Evolutionary conservation across 2,113 vertebrate species (phyloP).

Genomic region (Climacteris rufus): DNA sequence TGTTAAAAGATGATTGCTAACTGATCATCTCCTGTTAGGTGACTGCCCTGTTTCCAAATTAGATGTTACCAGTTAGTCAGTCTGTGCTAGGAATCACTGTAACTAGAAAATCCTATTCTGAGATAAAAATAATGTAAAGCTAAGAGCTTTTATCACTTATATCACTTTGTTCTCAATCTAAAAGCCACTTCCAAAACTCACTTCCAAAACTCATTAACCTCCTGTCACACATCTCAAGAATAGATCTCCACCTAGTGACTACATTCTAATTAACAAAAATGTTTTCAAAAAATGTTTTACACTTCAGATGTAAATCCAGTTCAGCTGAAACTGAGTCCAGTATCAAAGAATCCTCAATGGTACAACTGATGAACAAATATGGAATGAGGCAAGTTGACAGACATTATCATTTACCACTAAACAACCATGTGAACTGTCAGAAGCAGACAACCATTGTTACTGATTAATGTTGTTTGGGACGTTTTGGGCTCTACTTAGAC

Average conservation of each 20-base stretch:
- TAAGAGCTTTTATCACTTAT: neutral
- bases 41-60: no score
- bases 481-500: neutral
- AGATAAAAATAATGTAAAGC: neutral
- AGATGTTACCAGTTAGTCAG: no score
- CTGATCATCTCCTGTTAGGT: no score
- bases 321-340: neutral
- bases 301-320: neutral
- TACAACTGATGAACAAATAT: neutral
- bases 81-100: neutral
- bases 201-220: accelerated
- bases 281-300: neutral
- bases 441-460: neutral
- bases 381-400: neutral
- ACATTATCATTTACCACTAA: neutral
- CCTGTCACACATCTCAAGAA: neutral
- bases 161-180: neutral
- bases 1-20: no score
- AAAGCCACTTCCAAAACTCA: accelerated
- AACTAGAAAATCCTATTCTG: neutral
- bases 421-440: neutral
- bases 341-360: neutral
- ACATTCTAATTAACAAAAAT: neutral
- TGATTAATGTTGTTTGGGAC: neutral
- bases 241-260: conserved; percentile 1